A percentile compares a stretch with the other conserved stretches of the same genome.
Conservation (phyloP, 1,140 invertebrate species). For the Diplogasteroides magnus region DNA sequence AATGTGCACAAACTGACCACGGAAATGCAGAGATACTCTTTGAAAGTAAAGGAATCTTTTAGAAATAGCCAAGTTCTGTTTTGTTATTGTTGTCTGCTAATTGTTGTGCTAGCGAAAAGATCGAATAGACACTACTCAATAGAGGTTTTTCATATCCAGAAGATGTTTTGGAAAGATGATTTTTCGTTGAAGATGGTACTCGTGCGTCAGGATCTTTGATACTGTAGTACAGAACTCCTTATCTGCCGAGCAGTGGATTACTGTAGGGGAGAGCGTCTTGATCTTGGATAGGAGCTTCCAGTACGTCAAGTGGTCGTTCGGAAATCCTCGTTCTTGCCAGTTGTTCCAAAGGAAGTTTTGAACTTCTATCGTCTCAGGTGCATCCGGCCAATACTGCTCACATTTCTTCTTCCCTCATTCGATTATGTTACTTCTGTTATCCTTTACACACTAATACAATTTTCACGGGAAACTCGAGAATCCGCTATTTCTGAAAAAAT, state of each 20-base stretch:
- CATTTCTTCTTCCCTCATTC: slow-evolving; percentile 40
- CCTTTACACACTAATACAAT: too few relatives aligned
- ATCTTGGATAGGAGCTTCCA: slow-evolving; percentile 36
- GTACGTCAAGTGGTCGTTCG: slow-evolving; percentile 26
- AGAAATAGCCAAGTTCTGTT: too few relatives aligned
- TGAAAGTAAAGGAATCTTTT: too few relatives aligned
- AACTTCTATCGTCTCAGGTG: slow-evolving; percentile 25
- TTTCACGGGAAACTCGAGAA: too few relatives aligned
- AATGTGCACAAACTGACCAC: too few relatives aligned
- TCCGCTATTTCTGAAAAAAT: too few relatives aligned
- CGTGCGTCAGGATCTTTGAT: slow-evolving; percentile 25
- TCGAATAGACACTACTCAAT: too few relatives aligned
- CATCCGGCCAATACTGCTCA: slow-evolving; percentile 36
- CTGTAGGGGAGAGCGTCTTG: slow-evolving; percentile 39
- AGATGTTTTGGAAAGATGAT: too few relatives aligned
- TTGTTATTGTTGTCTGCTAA: too few relatives aligned
- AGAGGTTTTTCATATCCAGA: too few relatives aligned
- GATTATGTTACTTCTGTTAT: slow-evolving; percentile 19
- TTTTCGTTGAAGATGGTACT: slow-evolving; percentile 46
- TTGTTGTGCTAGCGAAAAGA: too few relatives aligned
- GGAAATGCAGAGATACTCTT: too few relatives aligned
- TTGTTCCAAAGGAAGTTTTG: slow-evolving; percentile 40
- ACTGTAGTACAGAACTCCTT: not conserved
- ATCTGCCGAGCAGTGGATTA: slow-evolving; percentile 40
- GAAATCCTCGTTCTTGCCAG: slow-evolving; percentile 45